These are phyloP conservation scores for Oscheius sp. DNA, from an alignment of 2,888 invertebrate genomes.

Conservation along the genomic window DNA sequence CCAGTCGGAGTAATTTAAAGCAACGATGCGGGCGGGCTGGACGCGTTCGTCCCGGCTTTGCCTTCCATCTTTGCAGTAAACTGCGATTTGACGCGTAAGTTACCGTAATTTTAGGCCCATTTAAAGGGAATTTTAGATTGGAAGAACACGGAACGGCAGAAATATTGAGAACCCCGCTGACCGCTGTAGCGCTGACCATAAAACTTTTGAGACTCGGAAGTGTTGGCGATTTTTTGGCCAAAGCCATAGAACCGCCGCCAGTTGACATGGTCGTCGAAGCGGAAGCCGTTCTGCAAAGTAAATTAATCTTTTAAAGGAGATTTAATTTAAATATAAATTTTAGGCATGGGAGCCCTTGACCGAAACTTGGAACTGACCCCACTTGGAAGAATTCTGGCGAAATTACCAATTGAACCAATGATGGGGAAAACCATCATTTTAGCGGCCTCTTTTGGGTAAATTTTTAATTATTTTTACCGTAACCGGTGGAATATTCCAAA, in stretches of 20 bases:
- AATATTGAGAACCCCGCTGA: constrained; percentile 95
- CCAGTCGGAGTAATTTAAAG: constrained; percentile 86
- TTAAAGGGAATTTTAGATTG: constrained; percentile 69
- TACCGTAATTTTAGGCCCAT: background rate
- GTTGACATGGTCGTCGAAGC: constrained; percentile 98
- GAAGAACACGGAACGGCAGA: constrained; percentile 91
- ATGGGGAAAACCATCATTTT: constrained; percentile 96
- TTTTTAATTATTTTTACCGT: background rate
- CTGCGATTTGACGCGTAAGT: constrained; percentile 75
- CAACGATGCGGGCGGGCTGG: constrained; percentile 96
- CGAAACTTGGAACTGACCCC: constrained; percentile 88
- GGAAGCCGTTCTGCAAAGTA: constrained; percentile 81
- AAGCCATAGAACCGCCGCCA: constrained; percentile 92
- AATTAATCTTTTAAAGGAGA: constrained; percentile 9
- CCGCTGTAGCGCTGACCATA: constrained; percentile 91
- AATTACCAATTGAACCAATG: constrained; percentile 93
- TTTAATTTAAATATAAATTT: constrained; percentile 1
- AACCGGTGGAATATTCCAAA: too few species aligned
- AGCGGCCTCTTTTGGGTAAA: constrained; percentile 84
- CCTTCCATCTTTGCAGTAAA: constrained; percentile 87
- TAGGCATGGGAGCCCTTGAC: constrained; percentile 81
- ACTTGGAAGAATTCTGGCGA: constrained; percentile 90
- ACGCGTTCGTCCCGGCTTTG: constrained; percentile 90
- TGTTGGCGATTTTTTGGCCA: constrained; percentile 93
- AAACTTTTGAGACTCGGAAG: constrained; percentile 89